These are phyloP conservation scores for Elaphurus davidianus DNA, from an alignment of 2,113 vertebrate genomes.

Conservation along the genomic window DNA sequence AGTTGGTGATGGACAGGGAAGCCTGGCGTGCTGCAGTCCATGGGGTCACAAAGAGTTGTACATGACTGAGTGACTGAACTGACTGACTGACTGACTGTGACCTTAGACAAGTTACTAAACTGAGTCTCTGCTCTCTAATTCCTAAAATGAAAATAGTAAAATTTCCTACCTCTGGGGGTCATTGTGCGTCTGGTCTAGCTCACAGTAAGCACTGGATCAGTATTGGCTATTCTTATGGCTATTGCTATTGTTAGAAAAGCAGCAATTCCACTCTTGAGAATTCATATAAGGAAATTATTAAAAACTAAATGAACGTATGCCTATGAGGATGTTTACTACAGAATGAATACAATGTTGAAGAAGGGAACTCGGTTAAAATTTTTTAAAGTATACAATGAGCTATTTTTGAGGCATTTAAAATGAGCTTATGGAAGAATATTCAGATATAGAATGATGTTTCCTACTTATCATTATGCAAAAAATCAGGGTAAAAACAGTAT, in stretches of 20 bases:
- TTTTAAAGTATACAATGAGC: not conserved
- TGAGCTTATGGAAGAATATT: constrained; percentile 8
- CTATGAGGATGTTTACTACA: not conserved
- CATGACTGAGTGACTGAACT: not conserved
- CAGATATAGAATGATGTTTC: not conserved
- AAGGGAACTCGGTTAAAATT: not conserved
- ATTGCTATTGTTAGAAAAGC: not conserved
- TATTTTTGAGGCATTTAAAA: constrained; percentile 19
- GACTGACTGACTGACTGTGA: not conserved
- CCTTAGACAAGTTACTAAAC: not conserved
- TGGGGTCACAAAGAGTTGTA: not conserved
- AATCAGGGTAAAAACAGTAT: not conserved
- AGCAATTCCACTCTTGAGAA: not conserved
- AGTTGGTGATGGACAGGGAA: not conserved
- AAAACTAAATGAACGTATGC: not conserved
- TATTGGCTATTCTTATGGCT: not conserved
- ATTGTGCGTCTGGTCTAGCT: not conserved
- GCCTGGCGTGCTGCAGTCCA: not conserved
- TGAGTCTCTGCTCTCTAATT: not conserved
- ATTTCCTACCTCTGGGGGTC: not conserved
- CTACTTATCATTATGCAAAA: not conserved
- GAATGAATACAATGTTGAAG: not conserved
- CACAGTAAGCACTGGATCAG: not conserved
- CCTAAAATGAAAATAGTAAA: not conserved
- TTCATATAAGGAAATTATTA: constrained; percentile 3